phyloP scores from a whole-genome alignment of 2,797 vertebrate species.

The Tinamus major region DNA sequence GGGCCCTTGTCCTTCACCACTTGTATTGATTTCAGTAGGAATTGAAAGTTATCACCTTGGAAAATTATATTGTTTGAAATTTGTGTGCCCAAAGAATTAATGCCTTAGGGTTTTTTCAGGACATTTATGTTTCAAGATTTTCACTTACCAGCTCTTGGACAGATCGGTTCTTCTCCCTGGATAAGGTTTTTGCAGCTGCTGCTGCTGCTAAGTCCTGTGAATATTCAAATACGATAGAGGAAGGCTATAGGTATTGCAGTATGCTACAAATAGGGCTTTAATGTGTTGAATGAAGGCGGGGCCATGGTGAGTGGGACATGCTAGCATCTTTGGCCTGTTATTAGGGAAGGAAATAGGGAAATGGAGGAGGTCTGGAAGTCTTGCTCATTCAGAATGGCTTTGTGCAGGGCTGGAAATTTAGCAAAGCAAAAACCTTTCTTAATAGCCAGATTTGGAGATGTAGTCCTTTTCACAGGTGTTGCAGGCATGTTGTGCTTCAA shows the following conservation, averaged over 20 bases:
- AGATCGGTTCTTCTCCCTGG: neutral
- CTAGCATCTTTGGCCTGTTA: neutral
- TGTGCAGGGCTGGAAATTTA: neutral
- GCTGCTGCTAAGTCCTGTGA: neutral
- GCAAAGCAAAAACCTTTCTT: neutral
- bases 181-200: neutral
- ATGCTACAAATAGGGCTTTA: neutral
- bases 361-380: neutral
- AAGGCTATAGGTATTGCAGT: neutral
- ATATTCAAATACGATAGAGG: neutral
- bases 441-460: neutral
- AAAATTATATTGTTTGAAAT: neutral
- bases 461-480: neutral
- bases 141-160: neutral
- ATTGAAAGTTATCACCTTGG: neutral
- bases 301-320: neutral
- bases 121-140: neutral
- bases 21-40: neutral
- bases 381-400: neutral
- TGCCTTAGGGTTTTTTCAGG: neutral
- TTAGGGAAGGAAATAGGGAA: neutral
- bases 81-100: neutral
- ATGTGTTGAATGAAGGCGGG: neutral
- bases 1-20: neutral
- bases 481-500: neutral